Percentiles rank a stretch among this genome's conserved stretches.
phyloP scores from a whole-genome alignment of 2,797 vertebrate species.

The Dermochelys coriacea region DNA sequence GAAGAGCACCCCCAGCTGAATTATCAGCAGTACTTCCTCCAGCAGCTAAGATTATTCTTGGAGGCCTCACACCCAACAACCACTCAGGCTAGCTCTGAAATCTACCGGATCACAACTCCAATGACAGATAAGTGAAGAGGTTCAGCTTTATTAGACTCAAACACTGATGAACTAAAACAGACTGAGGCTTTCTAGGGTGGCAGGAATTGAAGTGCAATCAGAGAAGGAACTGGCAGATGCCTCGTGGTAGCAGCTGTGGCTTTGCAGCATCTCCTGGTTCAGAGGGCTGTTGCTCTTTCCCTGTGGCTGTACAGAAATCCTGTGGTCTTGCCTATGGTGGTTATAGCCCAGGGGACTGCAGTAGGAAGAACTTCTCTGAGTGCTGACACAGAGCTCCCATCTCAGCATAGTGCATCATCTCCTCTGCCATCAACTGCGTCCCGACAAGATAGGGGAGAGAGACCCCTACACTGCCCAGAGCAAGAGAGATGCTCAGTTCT shows the following conservation, averaged over 20 bases:
- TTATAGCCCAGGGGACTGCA: background rate
- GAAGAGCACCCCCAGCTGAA: slow-evolving; percentile 38
- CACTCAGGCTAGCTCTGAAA: background rate
- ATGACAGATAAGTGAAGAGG: background rate
- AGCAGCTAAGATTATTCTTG: background rate
- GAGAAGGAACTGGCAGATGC: fast-evolving
- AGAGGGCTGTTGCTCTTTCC: background rate
- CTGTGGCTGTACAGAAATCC: background rate
- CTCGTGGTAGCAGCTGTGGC: fast-evolving
- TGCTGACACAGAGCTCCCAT: background rate
- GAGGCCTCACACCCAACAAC: background rate
- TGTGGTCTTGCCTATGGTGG: background rate
- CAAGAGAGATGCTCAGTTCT: background rate
- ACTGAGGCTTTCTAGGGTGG: background rate
- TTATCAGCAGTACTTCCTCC: background rate
- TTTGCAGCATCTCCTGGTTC: fast-evolving
- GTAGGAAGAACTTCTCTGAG: background rate
- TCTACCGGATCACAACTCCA: background rate
- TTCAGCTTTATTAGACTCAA: slow-evolving; percentile 59
- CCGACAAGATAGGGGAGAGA: background rate
- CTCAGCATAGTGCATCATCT: background rate
- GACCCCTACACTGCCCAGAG: background rate
- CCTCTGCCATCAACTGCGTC: background rate
- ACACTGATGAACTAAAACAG: background rate
- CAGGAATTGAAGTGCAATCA: background rate